Conservation (phyloP, 2,888 invertebrate genomes). For the Drosophila demipolita region DNA sequence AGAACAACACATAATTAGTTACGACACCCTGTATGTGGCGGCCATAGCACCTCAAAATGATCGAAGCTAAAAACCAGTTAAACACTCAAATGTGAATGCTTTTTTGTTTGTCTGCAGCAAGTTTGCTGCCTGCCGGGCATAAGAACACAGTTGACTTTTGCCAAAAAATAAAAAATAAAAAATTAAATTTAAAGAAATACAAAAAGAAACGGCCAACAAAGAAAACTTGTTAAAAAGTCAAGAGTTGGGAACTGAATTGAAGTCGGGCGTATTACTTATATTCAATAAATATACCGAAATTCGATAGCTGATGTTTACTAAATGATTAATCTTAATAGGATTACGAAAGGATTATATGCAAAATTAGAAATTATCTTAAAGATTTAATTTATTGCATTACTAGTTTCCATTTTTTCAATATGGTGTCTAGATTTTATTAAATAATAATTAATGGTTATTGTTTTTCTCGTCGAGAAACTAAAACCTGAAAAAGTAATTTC, state of each 20-base stretch:
- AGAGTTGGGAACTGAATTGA: conserved; percentile 58
- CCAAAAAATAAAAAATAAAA: conserved; percentile 59
- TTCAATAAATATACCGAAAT: conserved; percentile 39
- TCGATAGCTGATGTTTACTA: conserved; percentile 23
- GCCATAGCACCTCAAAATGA: conserved; percentile 36
- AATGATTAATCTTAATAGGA: conserved; percentile 23
- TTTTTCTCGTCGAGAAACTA: not conserved
- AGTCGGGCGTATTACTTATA: conserved; percentile 51
- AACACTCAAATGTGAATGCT: conserved; percentile 67
- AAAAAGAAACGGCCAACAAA: conserved; percentile 53
- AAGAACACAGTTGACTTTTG: conserved; percentile 65
- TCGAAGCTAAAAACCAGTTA: conserved; percentile 70
- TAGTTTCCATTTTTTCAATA: not conserved
- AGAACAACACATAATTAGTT: not conserved
- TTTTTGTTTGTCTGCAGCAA: conserved; percentile 56
- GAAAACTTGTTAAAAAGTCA: conserved; percentile 62
- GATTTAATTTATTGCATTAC: not conserved
- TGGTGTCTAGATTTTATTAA: not conserved
- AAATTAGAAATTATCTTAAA: not conserved
- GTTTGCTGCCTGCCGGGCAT: conserved; percentile 66
- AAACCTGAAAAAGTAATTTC: not conserved
- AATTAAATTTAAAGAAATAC: conserved; percentile 15
- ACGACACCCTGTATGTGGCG: conserved; percentile 45
- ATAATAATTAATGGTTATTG: not conserved
- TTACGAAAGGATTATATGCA: not conserved